Evolutionary conservation across 2,797 vertebrate genomes (phyloP).

Genomic region (Lepus townsendii): DNA sequence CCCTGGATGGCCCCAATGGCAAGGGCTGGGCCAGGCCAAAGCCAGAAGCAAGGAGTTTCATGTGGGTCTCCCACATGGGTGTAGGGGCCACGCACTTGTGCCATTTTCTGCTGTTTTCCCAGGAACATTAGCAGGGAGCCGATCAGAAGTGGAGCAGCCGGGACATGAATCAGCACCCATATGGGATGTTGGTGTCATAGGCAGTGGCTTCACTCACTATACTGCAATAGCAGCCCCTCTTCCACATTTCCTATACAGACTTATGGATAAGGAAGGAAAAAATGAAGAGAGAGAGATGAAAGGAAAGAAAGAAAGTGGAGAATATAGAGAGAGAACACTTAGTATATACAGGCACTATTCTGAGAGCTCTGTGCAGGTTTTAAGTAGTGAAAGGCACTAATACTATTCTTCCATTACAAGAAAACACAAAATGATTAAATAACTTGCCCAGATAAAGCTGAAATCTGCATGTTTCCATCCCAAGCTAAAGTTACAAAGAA

Average conservation of each 20-base stretch:
- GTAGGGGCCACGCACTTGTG: no score
- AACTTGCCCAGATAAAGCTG: neutral
- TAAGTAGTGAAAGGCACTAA: neutral
- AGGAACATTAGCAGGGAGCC: no score
- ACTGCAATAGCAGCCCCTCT: no score
- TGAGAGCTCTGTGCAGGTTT: neutral
- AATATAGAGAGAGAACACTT: neutral
- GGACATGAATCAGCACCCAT: no score
- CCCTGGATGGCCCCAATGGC: neutral
- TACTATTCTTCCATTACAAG: neutral
- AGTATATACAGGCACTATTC: neutral
- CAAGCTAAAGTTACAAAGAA: constrained; percentile 29
- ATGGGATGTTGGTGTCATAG: no score
- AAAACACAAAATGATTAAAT: neutral
- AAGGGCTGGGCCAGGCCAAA: no score
- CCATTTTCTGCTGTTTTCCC: no score
- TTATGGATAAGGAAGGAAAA: neutral
- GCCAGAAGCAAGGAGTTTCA: no score
- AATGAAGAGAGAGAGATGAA: neutral
- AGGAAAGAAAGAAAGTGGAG: neutral
- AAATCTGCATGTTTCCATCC: neutral
- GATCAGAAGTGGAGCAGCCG: no score
- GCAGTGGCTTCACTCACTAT: no score
- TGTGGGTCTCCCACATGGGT: no score
- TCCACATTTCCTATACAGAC: neutral